A percentile compares a stretch with the other conserved stretches of the same genome.
Conservation (phyloP, 2,888 invertebrate genomes). For the Pseudanteris insignis region DNA sequence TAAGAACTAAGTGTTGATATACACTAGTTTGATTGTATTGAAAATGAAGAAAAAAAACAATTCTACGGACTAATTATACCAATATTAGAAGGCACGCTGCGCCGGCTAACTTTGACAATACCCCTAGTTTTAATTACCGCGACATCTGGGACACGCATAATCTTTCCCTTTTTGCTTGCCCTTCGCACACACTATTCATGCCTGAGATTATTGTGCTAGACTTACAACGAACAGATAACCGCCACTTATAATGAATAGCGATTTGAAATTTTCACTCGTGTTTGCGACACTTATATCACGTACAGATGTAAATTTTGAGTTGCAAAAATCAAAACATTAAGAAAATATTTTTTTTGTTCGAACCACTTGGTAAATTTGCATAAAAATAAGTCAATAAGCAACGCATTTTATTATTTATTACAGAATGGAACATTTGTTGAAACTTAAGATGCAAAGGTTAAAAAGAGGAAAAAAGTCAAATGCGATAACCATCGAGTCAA, state of each 20-base stretch:
- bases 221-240: slow-evolving; percentile 56
- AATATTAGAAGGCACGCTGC: slow-evolving; percentile 31
- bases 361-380: too few relatives aligned
- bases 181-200: slow-evolving; percentile 49
- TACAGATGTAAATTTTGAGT: background rate
- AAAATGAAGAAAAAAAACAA: slow-evolving; percentile 24
- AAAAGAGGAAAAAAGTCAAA: too few relatives aligned
- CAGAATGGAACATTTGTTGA: too few relatives aligned
- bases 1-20: slow-evolving; percentile 2
- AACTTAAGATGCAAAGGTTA: too few relatives aligned
- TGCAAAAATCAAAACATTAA: background rate
- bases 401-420: too few relatives aligned
- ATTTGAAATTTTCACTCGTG: slow-evolving; percentile 10
- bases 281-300: background rate
- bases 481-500: slow-evolving; percentile 41
- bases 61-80: slow-evolving; percentile 35
- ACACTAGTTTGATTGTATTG: background rate
- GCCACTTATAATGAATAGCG: slow-evolving; percentile 34
- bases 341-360: background rate
- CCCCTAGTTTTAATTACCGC: slow-evolving; percentile 64
- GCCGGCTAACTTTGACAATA: slow-evolving; percentile 61
- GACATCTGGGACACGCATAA: slow-evolving; percentile 64
- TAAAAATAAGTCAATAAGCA: too few relatives aligned
- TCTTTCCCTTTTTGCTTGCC: slow-evolving; percentile 50
- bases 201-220: slow-evolving; percentile 53